Evolutionary conservation across 2,888 invertebrate species (phyloP).

Genomic region (Cremastinae sp.): DNA sequence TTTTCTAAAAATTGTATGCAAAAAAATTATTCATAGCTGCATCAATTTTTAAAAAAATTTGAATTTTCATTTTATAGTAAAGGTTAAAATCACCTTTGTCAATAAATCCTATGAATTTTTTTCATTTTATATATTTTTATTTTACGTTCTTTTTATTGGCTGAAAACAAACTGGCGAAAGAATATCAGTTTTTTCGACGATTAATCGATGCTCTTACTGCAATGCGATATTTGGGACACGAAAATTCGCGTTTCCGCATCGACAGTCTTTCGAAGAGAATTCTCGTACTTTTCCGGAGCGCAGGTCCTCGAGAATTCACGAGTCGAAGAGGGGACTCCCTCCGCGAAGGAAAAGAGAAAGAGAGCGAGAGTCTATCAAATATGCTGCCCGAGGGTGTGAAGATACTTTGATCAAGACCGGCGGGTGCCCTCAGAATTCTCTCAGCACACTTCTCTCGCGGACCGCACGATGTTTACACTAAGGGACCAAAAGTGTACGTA

Average conservation of each 20-base stretch:
- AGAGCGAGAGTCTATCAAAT: constrained; percentile 72
- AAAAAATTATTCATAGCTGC: no score
- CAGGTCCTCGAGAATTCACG: constrained; percentile 58
- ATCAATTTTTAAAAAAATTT: no score
- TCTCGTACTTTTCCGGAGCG: constrained; percentile 43
- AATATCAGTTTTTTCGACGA: no score
- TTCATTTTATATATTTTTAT: no score
- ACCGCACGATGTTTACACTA: constrained; percentile 74
- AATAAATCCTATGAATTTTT: no score
- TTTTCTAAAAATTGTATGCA: no score
- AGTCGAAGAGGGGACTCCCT: constrained; percentile 55
- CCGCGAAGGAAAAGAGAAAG: constrained; percentile 16
- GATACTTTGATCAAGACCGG: constrained; percentile 76
- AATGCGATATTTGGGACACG: constrained; percentile 45
- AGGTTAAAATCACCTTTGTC: no score
- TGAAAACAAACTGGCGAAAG: no score
- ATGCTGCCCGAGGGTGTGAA: constrained; percentile 77
- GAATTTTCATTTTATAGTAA: no score
- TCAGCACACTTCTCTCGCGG: constrained; percentile 63
- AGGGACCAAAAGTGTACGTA: constrained; percentile 69
- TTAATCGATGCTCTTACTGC: constrained; percentile 3
- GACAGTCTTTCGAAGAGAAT: constrained; percentile 45
- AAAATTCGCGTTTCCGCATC: constrained; percentile 50
- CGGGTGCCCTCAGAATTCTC: constrained; percentile 67
- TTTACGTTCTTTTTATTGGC: no score